Conservation (phyloP, 1,140 invertebrate genomes). For the Uloborus diversus region DNA sequence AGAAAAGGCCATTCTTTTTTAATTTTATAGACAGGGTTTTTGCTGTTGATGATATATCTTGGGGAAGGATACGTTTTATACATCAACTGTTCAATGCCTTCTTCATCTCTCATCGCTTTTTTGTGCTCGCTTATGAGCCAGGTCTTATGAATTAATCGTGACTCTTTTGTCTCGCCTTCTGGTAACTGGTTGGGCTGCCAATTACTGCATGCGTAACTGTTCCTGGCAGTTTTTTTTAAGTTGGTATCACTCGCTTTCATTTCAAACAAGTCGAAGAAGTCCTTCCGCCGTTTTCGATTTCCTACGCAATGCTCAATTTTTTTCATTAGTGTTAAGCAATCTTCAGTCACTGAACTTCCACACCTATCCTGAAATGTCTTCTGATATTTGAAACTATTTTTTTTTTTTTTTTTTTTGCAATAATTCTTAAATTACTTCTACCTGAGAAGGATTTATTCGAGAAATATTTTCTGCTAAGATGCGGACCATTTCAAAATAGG, state of each 20-base stretch:
- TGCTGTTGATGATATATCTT: neutral
- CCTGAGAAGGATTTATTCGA: neutral
- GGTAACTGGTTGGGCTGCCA: neutral
- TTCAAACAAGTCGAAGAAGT: neutral
- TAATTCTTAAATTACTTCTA: neutral
- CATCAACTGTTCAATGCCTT: neutral
- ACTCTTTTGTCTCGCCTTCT: neutral
- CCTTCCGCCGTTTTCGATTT: neutral
- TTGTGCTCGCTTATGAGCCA: neutral
- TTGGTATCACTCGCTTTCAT: neutral
- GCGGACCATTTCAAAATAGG: neutral
- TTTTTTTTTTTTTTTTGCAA: too few relatives aligned
- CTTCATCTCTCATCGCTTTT: neutral
- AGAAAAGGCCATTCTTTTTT: slow-evolving; percentile 6
- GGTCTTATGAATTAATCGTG: neutral
- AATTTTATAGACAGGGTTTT: neutral
- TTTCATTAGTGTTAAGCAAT: neutral
- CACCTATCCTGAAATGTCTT: neutral
- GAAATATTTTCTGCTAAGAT: neutral
- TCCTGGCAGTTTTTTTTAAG: neutral
- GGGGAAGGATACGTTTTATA: neutral
- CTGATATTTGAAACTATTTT: neutral
- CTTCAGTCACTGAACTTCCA: neutral
- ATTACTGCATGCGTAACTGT: neutral
- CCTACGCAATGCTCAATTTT: neutral